Base-by-base conservation (phyloP, 2,113 vertebrate species). In the Ciconia maguari region DNA sequence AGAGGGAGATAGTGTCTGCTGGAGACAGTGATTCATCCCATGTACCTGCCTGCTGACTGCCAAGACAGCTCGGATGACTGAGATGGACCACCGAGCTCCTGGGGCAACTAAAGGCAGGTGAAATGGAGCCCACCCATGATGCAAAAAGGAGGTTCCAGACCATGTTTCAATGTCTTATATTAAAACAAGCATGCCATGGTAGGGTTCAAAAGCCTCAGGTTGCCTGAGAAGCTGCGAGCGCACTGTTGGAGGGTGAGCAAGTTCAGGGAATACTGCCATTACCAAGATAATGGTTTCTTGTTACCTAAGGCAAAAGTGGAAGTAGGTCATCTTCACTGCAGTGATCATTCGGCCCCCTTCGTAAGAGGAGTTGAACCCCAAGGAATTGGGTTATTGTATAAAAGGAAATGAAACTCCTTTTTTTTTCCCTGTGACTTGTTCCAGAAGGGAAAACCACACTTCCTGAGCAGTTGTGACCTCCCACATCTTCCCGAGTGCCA, bases 301-400 rank as follows among this genome's bases (percentile, higher is more conserved):
- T 91, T 77, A 91, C 91, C 81, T 74, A 88, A 90, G 87, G 78
- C 91, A 85, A 95, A 96, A 90, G 66, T 91, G 51, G 84, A 95
- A 95, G 54, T 87, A 94, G 96, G 91, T 95, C 84, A 91, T 80
- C 66, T 76, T 82, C 58, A 26, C n/a, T 74, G 74, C 81, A 80
- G 38, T 58, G 54, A 79, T 87, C 57, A 22, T 79, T 83, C 7
- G 4, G 9, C 29, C 70, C 20, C 11, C 49, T 93, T 58, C 3
- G 1, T 74, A 85, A 85, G 46, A 85, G 46, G 19, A 89, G 16
- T 2, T 95, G 83, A 95, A 91, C 61, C 52, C 87, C 6, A 13
- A 96, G 74, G 83, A 97, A 87, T 8, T 89, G 34, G 17, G 66
- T 87, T 87, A 85, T 77, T 80, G 58, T 58, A 70, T 30, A 87